Conservation (phyloP, 1,140 invertebrate genomes). For the Phymastichus coffea region DNA sequence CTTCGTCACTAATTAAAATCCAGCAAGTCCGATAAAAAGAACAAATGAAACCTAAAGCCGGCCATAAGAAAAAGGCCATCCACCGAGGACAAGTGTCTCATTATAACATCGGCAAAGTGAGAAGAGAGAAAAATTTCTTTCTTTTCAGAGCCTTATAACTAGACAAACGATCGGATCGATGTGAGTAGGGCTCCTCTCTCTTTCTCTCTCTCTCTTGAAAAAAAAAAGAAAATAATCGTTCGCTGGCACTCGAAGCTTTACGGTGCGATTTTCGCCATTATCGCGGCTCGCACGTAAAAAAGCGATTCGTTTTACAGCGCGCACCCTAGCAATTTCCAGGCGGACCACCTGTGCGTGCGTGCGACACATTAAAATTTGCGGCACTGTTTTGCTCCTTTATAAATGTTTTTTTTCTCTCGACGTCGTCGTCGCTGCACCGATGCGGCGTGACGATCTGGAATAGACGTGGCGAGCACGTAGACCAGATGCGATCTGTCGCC, state of each 20-base stretch:
- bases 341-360: slow-evolving; percentile 14
- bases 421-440: too few species aligned
- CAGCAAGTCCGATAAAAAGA: too few species aligned
- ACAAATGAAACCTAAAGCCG: too few species aligned
- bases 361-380: slow-evolving; percentile 25
- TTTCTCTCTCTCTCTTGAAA: too few species aligned
- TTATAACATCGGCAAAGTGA: background rate
- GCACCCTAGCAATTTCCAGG: slow-evolving; percentile 21
- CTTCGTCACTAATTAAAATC: too few species aligned
- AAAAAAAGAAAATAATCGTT: slow-evolving; percentile 8
- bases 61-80: background rate
- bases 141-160: background rate
- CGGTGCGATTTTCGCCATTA: background rate
- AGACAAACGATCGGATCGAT: too few species aligned
- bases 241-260: background rate
- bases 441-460: too few species aligned
- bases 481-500: too few species aligned
- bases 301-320: slow-evolving; percentile 30
- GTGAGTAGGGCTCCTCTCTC: too few species aligned
- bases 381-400: too few species aligned
- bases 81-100: slow-evolving; percentile 2
- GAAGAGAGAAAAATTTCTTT: background rate
- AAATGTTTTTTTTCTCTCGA: too few species aligned
- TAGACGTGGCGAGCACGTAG: too few species aligned
- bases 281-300: slow-evolving; percentile 29